A percentile compares a stretch with the other conserved stretches of the same genome.
Conservation (phyloP, 1,140 invertebrate species). For the Muscidifurax raptorellus region DNA sequence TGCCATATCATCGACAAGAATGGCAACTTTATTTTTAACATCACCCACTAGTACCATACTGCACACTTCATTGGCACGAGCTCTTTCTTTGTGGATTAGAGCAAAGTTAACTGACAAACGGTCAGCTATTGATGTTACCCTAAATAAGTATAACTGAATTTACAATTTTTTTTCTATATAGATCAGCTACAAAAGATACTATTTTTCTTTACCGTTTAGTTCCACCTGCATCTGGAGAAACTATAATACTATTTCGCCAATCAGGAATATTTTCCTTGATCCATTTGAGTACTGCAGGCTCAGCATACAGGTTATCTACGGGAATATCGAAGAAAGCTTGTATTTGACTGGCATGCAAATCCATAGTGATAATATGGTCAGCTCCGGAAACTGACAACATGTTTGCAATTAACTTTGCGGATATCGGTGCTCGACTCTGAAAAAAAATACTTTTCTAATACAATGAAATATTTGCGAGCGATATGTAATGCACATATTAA, state of each 20-base stretch:
- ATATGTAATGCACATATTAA: too few species aligned
- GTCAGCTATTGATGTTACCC: conserved; percentile 96
- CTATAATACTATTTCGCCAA: conserved; percentile 97
- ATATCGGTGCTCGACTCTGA: conserved; percentile 97
- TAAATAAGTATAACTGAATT: conserved; percentile 65
- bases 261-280: conserved; percentile 99
- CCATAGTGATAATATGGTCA: conserved; percentile 99
- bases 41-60: conserved; percentile 99
- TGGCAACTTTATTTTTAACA: conserved; percentile 96
- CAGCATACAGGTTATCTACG: conserved; percentile 98
- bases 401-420: conserved; percentile 98
- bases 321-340: conserved; percentile 99
- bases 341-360: conserved; percentile 99
- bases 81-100: conserved; percentile 98
- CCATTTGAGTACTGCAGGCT: conserved; percentile 99
- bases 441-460: conserved; percentile 43
- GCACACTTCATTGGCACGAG: conserved; percentile 97
- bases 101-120: conserved; percentile 98
- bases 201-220: conserved; percentile 87
- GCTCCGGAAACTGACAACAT: conserved; percentile 98
- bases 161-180: background rate
- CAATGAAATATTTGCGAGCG: background rate
- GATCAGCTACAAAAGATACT: background rate
- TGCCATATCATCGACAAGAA: conserved; percentile 99
- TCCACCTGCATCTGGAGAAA: conserved; percentile 99